Percentiles rank a stretch among this genome's conserved stretches.
Evolutionary conservation across 1,140 invertebrate species (phyloP).

Genomic region (Conus betulinus): DNA sequence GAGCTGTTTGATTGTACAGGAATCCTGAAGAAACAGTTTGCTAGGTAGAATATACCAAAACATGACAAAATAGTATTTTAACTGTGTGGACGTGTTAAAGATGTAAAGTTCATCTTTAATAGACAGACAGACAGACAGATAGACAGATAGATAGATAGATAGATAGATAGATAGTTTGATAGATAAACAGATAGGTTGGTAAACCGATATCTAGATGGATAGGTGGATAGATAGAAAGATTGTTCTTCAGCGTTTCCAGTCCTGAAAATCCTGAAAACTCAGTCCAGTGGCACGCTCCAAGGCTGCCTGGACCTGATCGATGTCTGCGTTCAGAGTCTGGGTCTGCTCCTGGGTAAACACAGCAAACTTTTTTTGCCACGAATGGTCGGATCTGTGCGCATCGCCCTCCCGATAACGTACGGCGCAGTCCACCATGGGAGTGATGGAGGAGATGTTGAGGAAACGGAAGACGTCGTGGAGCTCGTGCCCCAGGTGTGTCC

Average conservation of each 20-base stretch:
- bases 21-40: too few species aligned
- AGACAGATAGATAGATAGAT: too few species aligned
- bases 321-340: background rate
- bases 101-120: too few species aligned
- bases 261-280: slow-evolving; percentile 1
- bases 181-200: too few species aligned
- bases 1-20: too few species aligned
- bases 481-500: background rate
- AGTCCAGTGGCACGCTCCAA: background rate
- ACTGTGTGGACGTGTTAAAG: too few species aligned
- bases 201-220: too few species aligned
- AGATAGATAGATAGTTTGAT: too few species aligned
- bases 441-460: background rate
- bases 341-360: background rate
- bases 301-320: background rate
- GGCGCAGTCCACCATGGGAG: background rate
- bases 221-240: too few species aligned
- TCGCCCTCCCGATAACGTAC: background rate
- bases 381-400: background rate
- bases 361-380: background rate
- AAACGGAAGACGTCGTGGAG: slow-evolving; percentile 17
- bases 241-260: background rate
- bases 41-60: too few species aligned
- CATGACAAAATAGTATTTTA: too few species aligned
- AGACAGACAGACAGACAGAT: too few species aligned